These are phyloP conservation scores for Prunella strophiata DNA, from an alignment of 2,797 vertebrate genomes.

Conservation along the genomic window DNA sequence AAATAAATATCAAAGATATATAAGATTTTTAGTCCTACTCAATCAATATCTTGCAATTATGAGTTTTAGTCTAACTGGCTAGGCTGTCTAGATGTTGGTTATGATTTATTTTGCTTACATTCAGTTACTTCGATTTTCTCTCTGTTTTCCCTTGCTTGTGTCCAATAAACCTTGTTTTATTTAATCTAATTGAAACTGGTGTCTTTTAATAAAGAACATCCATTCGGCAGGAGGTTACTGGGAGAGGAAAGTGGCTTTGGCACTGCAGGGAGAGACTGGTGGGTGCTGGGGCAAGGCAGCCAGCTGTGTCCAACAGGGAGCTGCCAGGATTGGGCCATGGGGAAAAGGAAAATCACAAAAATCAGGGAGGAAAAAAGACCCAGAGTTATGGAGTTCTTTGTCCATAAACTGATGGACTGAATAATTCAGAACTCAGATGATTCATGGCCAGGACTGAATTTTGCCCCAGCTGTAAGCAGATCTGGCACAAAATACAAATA, in stretches of 20 bases:
- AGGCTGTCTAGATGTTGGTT: slow-evolving; percentile 1
- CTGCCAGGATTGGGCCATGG: not conserved
- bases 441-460: not conserved
- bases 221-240: not conserved
- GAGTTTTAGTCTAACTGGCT: slow-evolving; percentile 18
- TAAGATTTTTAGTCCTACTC: not conserved
- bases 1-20: not conserved
- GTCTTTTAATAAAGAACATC: not conserved
- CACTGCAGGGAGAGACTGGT: fast-evolving
- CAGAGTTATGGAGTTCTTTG: not conserved
- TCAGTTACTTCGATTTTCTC: slow-evolving; percentile 42
- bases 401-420: not conserved
- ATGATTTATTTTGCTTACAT: slow-evolving; percentile 56
- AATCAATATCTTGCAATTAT: slow-evolving; percentile 54
- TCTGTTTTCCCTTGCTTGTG: not conserved
- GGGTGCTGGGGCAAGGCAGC: not conserved
- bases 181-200: not conserved
- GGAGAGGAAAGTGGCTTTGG: not conserved
- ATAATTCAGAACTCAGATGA: not conserved
- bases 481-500: not conserved
- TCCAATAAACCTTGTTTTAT: slow-evolving; percentile 37
- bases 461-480: not conserved
- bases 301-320: fast-evolving
- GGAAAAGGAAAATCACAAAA: not conserved
- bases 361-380: not conserved